Evolutionary conservation across 2,888 invertebrate genomes (phyloP).

Genomic region (Lasioglossum villosulum): DNA sequence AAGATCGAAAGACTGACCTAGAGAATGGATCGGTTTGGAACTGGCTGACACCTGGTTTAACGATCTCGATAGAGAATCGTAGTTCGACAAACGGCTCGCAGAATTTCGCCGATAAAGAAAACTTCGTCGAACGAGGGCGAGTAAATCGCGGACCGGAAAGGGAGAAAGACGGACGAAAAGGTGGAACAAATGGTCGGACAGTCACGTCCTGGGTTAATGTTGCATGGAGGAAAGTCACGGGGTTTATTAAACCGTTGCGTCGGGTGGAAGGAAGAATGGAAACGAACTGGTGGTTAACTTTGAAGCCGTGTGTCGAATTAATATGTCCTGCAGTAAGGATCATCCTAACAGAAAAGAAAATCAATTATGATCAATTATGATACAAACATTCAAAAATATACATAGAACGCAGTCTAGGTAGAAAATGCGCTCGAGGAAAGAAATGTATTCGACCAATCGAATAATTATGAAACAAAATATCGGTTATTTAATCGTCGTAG

Average conservation of each 20-base stretch:
- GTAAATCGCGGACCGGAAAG: conserved; percentile 56
- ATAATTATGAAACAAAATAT: background rate
- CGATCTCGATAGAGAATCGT: conserved; percentile 15
- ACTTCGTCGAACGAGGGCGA: conserved; percentile 33
- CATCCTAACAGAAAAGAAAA: background rate
- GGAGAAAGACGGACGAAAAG: conserved; percentile 62
- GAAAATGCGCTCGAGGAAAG: no score
- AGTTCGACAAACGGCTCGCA: conserved; percentile 14
- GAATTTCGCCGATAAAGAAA: conserved; percentile 36
- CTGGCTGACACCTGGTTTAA: background rate
- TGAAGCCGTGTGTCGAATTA: conserved; percentile 69
- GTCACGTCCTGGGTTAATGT: conserved; percentile 81
- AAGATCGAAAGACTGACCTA: background rate
- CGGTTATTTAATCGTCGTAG: no score
- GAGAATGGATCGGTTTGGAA: background rate
- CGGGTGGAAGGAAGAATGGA: conserved; percentile 64
- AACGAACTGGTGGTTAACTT: conserved; percentile 69
- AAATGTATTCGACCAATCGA: background rate
- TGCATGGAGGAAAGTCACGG: conserved; percentile 79
- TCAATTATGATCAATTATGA: background rate
- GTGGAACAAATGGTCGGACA: conserved; percentile 71
- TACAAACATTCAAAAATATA: background rate
- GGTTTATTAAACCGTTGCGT: conserved; percentile 79
- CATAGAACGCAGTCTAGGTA: no score
- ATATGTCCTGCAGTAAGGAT: conserved; percentile 30